Conservation (phyloP, 2,888 invertebrate species). For the Mimas tiliae region DNA sequence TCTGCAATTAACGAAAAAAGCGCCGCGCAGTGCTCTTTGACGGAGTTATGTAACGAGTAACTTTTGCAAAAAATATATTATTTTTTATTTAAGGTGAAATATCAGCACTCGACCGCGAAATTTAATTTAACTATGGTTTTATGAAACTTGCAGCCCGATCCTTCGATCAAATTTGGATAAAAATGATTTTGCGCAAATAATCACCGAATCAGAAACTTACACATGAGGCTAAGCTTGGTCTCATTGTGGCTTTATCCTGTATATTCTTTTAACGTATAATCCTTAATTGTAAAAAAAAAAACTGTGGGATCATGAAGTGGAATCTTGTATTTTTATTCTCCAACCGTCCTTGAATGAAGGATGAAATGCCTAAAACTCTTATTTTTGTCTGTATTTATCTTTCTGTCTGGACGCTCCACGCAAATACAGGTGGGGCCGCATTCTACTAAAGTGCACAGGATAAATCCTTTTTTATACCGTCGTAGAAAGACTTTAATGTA, state of each 20-base stretch:
- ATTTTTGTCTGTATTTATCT: conserved; percentile 21
- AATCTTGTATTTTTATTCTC: neutral
- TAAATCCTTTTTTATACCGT: neutral
- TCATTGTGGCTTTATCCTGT: no score
- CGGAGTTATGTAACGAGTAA: conserved; percentile 26
- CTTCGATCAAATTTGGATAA: no score
- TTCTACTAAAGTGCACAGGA: neutral
- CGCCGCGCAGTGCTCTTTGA: conserved; percentile 13
- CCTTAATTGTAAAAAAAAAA: neutral
- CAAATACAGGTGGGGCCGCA: conserved; percentile 9
- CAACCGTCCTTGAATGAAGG: neutral
- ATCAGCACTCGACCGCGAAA: no score
- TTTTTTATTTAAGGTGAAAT: conserved; percentile 22
- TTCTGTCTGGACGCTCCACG: conserved; percentile 21
- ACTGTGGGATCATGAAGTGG: neutral
- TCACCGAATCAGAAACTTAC: no score
- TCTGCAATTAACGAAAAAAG: conserved; percentile 30
- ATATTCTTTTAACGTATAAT: neutral
- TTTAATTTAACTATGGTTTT: no score
- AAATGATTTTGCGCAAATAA: no score
- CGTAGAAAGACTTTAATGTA: no score
- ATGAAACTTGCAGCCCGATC: no score
- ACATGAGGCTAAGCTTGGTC: no score
- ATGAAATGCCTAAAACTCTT: conserved; percentile 12
- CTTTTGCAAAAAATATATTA: conserved; percentile 14